Conservation (phyloP, 2,888 invertebrate genomes). For the Selenia dentaria region DNA sequence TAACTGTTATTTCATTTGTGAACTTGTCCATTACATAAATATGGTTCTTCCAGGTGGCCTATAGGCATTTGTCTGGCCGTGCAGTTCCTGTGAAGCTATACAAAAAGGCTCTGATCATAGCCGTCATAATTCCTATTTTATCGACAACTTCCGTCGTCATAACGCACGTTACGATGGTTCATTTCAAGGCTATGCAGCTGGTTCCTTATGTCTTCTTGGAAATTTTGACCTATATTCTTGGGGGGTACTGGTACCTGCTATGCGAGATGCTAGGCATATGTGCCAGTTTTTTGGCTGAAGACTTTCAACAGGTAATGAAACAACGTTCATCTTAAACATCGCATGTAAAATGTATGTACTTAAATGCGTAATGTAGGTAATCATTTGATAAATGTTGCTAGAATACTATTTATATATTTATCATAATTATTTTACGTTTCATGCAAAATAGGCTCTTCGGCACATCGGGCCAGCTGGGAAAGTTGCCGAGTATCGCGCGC, state of each 20-base stretch:
- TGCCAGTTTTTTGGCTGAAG: conserved; percentile 87
- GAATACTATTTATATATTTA: too few relatives aligned
- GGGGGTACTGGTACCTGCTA: conserved; percentile 89
- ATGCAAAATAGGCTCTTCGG: conserved; percentile 87
- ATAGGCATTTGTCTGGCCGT: conserved; percentile 85
- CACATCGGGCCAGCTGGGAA: conserved; percentile 88
- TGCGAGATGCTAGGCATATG: conserved; percentile 87
- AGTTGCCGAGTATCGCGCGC: conserved; percentile 88
- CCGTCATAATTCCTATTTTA: conserved; percentile 84
- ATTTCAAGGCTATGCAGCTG: conserved; percentile 86
- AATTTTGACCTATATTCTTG: conserved; percentile 87
- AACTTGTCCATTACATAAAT: not conserved
- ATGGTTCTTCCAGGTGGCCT: conserved; percentile 76
- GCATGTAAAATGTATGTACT: too few relatives aligned
- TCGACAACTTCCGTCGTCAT: conserved; percentile 87
- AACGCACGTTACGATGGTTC: conserved; percentile 89
- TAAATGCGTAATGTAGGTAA: too few relatives aligned
- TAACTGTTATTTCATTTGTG: too few relatives aligned
- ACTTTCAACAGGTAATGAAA: conserved; percentile 87
- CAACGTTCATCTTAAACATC: too few relatives aligned
- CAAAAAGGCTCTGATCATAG: conserved; percentile 84
- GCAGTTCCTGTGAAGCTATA: conserved; percentile 83
- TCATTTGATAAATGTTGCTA: too few relatives aligned
- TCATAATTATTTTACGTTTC: too few relatives aligned
- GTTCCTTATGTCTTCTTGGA: conserved; percentile 89